These are phyloP conservation scores for Graphium colonna DNA, from an alignment of 2,888 invertebrate species.

Conservation along the genomic window DNA sequence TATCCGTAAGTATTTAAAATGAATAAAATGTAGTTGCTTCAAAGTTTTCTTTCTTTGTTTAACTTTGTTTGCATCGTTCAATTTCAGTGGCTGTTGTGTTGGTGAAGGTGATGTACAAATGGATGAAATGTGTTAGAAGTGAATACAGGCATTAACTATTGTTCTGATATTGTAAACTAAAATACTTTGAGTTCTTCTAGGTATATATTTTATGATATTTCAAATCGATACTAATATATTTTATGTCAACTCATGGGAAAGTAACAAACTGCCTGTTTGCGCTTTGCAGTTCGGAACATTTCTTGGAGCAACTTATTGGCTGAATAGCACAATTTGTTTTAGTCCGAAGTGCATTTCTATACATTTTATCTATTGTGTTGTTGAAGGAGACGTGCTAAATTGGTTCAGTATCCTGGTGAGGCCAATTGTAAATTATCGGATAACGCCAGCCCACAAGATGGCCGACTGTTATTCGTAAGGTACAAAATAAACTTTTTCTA, in stretches of 20 bases:
- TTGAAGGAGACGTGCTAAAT: constrained; percentile 41
- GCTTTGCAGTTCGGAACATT: constrained; percentile 62
- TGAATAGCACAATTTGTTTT: constrained; percentile 41
- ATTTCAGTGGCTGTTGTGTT: constrained; percentile 68
- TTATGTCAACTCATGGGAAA: constrained; percentile 38
- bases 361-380: constrained; percentile 38
- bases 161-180: constrained; percentile 35
- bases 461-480: constrained; percentile 79
- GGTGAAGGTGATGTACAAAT: constrained; percentile 63
- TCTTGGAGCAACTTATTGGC: constrained; percentile 45
- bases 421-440: constrained; percentile 62
- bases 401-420: constrained; percentile 51
- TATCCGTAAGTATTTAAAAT: constrained; percentile 34
- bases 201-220: constrained; percentile 38
- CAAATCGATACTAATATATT: constrained; percentile 27
- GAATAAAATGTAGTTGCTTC: constrained; percentile 14
- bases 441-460: constrained; percentile 79
- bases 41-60: constrained; percentile 17
- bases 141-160: constrained; percentile 43
- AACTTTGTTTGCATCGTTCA: constrained; percentile 48
- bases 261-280: constrained; percentile 60
- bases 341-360: constrained; percentile 44
- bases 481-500: constrained; percentile 63
- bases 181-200: constrained; percentile 40
- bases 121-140: constrained; percentile 65